Conservation (phyloP, 2,113 vertebrate species). For the Brachypteracias leptosomus region DNA sequence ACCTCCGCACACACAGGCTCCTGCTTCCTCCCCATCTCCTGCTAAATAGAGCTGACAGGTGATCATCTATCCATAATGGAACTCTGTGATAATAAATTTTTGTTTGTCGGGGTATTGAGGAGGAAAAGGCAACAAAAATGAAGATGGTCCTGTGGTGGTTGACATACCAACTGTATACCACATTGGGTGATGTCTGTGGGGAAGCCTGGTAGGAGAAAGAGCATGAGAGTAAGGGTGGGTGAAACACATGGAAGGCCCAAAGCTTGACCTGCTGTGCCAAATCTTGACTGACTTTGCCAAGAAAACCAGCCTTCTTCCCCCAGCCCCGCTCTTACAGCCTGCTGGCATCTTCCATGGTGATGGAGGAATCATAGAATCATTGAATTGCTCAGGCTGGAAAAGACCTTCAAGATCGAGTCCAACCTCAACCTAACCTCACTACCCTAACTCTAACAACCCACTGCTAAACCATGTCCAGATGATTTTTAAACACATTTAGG, state of each 20-base stretch:
- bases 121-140: not conserved
- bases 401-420: too few relatives aligned
- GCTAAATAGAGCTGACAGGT: not conserved
- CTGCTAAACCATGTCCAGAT: too few relatives aligned
- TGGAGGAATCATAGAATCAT: too few relatives aligned
- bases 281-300: not conserved
- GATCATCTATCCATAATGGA: not conserved
- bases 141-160: rapidly evolving
- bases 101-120: not conserved
- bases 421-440: too few relatives aligned
- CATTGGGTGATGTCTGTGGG: not conserved
- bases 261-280: not conserved
- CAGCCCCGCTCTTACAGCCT: not conserved
- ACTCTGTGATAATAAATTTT: not conserved
- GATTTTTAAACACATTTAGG: too few relatives aligned
- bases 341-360: not conserved
- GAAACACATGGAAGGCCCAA: not conserved
- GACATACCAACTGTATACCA: not conserved
- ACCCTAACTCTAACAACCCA: too few relatives aligned
- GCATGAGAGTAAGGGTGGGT: not conserved
- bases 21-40: not conserved
- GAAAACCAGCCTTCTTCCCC: not conserved
- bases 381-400: too few relatives aligned
- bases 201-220: not conserved
- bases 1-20: not conserved